Percentiles rank a stretch among this genome's conserved stretches.
These are phyloP conservation scores for Pammene fasciana DNA, from an alignment of 2,888 invertebrate species.

Conservation along the genomic window DNA sequence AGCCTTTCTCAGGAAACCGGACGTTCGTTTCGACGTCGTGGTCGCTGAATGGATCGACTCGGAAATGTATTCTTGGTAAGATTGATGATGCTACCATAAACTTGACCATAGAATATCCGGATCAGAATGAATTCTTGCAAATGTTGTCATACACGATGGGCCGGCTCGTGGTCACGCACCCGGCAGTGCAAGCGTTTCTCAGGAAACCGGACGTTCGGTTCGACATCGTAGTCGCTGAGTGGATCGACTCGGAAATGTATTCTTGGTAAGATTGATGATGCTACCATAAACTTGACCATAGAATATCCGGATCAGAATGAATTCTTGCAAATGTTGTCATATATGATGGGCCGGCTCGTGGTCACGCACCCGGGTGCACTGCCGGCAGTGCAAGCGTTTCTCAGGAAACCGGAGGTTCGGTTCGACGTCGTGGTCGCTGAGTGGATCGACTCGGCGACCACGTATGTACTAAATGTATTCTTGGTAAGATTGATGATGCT, in stretches of 20 bases:
- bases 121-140: constrained; percentile 30
- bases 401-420: constrained; percentile 27
- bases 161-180: constrained; percentile 34
- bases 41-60: constrained; percentile 44
- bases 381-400: constrained; percentile 39
- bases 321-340: constrained; percentile 39
- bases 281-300: constrained; percentile 1
- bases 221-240: constrained; percentile 42
- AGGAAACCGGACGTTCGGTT: constrained; percentile 31
- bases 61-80: constrained; percentile 43
- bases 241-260: constrained; percentile 44
- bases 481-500: constrained; percentile 26
- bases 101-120: constrained; percentile 23
- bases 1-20: constrained; percentile 31
- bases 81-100: background rate
- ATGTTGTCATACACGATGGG: constrained; percentile 39
- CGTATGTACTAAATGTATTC: constrained; percentile 43
- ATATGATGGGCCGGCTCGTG: constrained; percentile 29
- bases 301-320: constrained; percentile 29
- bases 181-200: constrained; percentile 39
- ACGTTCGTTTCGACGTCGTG: constrained; percentile 40
- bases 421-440: constrained; percentile 43
- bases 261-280: constrained; percentile 32
- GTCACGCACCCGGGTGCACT: constrained; percentile 39
- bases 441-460: constrained; percentile 44